Base-by-base conservation (phyloP, 2,113 vertebrate species). In the Austrofundulus limnaeus region DNA sequence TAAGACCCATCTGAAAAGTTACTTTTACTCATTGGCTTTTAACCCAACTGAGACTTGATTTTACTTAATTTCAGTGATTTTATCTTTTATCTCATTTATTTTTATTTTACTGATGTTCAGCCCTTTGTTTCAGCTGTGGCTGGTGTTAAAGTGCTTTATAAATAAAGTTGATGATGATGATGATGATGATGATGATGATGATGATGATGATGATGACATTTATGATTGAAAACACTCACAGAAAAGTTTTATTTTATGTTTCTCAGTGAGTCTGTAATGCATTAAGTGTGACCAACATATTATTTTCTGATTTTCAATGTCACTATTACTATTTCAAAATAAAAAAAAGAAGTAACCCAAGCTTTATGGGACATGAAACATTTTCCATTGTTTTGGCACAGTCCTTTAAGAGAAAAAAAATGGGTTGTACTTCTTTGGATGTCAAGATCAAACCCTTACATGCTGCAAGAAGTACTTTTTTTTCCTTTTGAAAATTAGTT, bases 341-440 rank as follows among this genome's bases (percentile, higher is more conserved):
- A 43, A 43, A 43, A 34, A 5, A 34, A 34, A 2, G 5, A 34
- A 34, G n/a, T n/a, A 41, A 41, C 1, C 2, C 39, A 15, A 13
- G 15, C 15, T 41, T 41, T 46, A 17, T 45, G 43, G 12, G 51
- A 14, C 17, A 11, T 54, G 6, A 64, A 61, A 66, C 16, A 1
- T 12, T 25, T 17, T 39, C 39, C 14, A 14, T 59, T 17, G 52
- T 66, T 85, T 86, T 88, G 82, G 86, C 86, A 86, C 86, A 82
- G 39, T 53, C 46, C 42, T 52, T 21, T 48, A 37, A 0, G 2
- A 34, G 20, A 49, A 48, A 28, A 63, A 58, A 64, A 53, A 2
- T 61, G 14, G 20, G 45, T 49, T 28, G 21, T 19, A 8, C 10
- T 48, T 46, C 38, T 52, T 5, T 31, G 20, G 11, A 47, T 53